Conservation (phyloP, 2,888 invertebrate genomes). For the Antheraea yamamai region DNA sequence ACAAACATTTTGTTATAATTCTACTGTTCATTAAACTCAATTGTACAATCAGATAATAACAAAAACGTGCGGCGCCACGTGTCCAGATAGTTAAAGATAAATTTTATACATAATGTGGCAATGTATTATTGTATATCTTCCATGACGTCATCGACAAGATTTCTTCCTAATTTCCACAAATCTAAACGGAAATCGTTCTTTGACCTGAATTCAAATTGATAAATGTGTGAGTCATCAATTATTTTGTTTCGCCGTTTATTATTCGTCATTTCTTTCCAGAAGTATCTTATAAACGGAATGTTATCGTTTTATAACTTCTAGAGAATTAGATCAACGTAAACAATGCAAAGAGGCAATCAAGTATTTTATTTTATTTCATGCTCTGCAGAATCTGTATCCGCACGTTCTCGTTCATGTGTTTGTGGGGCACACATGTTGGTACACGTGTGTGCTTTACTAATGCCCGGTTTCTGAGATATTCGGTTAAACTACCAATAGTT, state of each 20-base stretch:
- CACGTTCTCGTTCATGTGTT: too few species aligned
- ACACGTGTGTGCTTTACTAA: too few species aligned
- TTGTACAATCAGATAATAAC: too few species aligned
- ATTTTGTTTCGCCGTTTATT: conserved; percentile 1
- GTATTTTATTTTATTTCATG: neutral
- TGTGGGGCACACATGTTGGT: too few species aligned
- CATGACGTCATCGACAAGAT: neutral
- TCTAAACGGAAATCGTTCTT: conserved; percentile 2
- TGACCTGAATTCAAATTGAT: conserved; percentile 2
- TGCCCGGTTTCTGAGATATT: too few species aligned
- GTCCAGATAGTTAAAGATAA: too few species aligned
- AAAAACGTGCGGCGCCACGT: too few species aligned
- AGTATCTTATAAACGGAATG: neutral
- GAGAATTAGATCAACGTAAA: neutral
- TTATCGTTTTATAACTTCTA: conserved; percentile 2
- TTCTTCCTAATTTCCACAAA: neutral
- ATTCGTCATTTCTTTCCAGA: conserved; percentile 4
- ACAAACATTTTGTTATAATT: too few species aligned
- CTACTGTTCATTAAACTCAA: too few species aligned
- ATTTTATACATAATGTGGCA: too few species aligned
- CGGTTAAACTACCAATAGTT: too few species aligned
- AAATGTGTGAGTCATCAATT: conserved; percentile 12
- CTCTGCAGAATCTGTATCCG: too few species aligned
- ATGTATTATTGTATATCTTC: neutral
- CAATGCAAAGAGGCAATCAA: neutral